Evolutionary conservation across 2,797 vertebrate species (phyloP).

Genomic region (Argentina silus): DNA sequence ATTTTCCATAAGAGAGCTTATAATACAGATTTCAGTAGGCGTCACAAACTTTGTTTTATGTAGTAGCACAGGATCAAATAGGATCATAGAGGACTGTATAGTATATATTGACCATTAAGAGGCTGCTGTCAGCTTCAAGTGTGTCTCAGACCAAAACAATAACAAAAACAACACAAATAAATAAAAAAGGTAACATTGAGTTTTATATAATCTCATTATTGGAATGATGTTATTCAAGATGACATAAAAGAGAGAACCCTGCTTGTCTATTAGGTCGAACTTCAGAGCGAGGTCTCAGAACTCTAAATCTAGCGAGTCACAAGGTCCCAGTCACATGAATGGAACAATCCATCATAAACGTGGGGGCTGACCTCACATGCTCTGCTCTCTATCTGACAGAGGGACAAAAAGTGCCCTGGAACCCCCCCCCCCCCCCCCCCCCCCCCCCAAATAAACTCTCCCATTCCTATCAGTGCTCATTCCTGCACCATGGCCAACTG

Average conservation of each 20-base stretch:
- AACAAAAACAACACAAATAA: constrained; percentile 54
- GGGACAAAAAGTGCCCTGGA: constrained; percentile 44
- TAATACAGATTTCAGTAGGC: constrained; percentile 79
- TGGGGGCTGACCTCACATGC: constrained; percentile 56
- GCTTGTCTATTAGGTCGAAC: constrained; percentile 2
- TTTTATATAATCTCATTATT: neutral
- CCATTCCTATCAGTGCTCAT: constrained; percentile 40
- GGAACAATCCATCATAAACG: constrained; percentile 68
- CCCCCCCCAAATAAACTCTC: constrained; percentile 58
- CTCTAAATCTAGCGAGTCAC: constrained; percentile 67
- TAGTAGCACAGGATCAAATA: constrained; percentile 66
- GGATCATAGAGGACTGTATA: constrained; percentile 20
- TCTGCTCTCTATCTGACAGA: constrained; percentile 61
- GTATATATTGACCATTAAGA: constrained; percentile 53
- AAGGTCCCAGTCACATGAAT: constrained; percentile 72
- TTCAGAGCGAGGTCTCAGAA: constrained; percentile 23
- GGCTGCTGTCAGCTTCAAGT: constrained; percentile 56
- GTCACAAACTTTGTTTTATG: constrained; percentile 71
- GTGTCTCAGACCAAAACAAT: constrained; percentile 64
- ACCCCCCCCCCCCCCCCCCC: constrained; percentile 45
- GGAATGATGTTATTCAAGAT: constrained; percentile 1
- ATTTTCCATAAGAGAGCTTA: constrained; percentile 75
- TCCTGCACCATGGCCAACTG: constrained; percentile 61
- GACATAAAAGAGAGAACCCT: neutral
- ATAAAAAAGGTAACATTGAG: neutral